Base-by-base conservation (phyloP, 2,888 invertebrate species). In the Drosophila borealis region DNA sequence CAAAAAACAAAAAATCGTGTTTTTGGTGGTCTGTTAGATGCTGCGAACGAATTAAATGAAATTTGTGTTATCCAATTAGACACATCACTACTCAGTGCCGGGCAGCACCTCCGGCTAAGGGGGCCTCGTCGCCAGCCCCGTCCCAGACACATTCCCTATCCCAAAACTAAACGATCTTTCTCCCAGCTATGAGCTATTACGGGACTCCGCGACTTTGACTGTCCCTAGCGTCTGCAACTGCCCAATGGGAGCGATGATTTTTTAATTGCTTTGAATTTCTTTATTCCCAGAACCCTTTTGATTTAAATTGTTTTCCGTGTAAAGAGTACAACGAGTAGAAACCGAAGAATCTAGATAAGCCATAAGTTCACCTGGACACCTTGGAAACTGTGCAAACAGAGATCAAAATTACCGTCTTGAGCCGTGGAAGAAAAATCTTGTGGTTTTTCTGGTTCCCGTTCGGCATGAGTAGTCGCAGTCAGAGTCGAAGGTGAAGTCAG, bases 1-100 rank as follows among this genome's bases (percentile, higher is more conserved):
- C n/a, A 57, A 60, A 29, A 54, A 59, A 48, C 53, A 42, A 45
- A 54, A 75, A 70, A 62, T 70, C 60, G 67, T 68, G 61, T 71
- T 79, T 81, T 66, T 37, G 49, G 65, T 69, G 55, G 62, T 56
- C 65, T 50, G 42, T 21, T 51, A 61, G 85, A 87, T 85, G 85
- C 88, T 87, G 87, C 59, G 66, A 57, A 67, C 70, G 79, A 77
- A 74, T 79, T 78, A 81, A 81, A 80, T 80, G 70, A 78, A 80
- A 72, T 81, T 82, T 78, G 76, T 85, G 76, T 74, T 81, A 81
- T 80, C 86, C 83, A 88, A 86, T 88, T 88, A 86, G 81, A 85
- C 81, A 80, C 78, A 81, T 72, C 65, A 53, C 59, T 65, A 51
- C 68, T 67, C 68, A 61, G 57, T 55, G 74, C 39, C 13, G n/a